phyloP scores from a whole-genome alignment of 2,888 invertebrate species.

The Eristalis intricaria region DNA sequence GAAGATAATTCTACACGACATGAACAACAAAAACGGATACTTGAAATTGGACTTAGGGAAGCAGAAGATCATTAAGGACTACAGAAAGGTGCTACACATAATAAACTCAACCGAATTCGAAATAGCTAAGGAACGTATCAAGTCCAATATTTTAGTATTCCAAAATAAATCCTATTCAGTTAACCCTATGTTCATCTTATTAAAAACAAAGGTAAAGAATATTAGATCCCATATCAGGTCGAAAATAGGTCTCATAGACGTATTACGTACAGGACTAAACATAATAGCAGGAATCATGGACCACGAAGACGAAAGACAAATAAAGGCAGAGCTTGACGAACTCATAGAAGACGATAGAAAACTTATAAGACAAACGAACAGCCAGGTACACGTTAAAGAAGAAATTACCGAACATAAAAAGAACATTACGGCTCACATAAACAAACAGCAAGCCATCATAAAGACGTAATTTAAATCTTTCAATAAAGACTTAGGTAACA shows the following conservation, averaged over 20 bases:
- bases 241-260: conserved; percentile 11
- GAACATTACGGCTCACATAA: conserved; percentile 70
- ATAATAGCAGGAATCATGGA: conserved; percentile 10
- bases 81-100: not conserved
- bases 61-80: not conserved
- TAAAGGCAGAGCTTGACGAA: not conserved
- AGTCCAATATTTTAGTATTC: not conserved
- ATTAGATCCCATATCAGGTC: conserved; percentile 4
- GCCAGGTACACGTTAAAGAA: conserved; percentile 22
- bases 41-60: not conserved
- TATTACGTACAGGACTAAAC: conserved; percentile 13
- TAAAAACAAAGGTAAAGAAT: not conserved
- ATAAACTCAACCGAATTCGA: not conserved
- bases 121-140: not conserved
- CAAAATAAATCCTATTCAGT: not conserved
- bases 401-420: conserved; percentile 58
- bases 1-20: not conserved
- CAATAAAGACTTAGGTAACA: conserved; percentile 41
- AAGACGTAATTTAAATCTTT: conserved; percentile 60
- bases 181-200: not conserved
- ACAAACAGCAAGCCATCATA: conserved; percentile 60
- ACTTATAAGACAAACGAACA: not conserved
- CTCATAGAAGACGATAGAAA: not conserved
- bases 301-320: conserved; percentile 2
- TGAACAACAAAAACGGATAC: conserved; percentile 16